These are phyloP conservation scores for Troides oblongomaculatus DNA, from an alignment of 2,888 invertebrate genomes.

Conservation along the genomic window DNA sequence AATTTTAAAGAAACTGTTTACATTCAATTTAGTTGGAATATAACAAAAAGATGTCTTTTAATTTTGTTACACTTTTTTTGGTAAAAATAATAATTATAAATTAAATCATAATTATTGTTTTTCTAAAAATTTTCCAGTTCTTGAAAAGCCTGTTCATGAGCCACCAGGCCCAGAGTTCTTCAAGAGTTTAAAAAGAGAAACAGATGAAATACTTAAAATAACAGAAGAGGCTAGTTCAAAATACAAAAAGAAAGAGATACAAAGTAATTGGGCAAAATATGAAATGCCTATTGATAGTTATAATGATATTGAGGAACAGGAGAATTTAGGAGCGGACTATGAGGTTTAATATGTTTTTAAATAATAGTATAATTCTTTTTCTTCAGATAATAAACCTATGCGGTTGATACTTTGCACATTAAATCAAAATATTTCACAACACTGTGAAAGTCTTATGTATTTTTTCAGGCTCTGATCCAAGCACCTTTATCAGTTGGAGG, in stretches of 20 bases:
- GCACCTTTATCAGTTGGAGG: slow-evolving; percentile 66
- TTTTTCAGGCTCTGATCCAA: slow-evolving; percentile 63
- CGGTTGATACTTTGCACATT: neutral
- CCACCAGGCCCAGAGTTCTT: slow-evolving; percentile 69
- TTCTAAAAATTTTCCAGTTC: slow-evolving; percentile 43
- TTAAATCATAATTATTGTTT: neutral
- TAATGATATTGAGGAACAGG: slow-evolving; percentile 68
- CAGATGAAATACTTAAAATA: slow-evolving; percentile 72
- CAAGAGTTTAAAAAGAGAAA: slow-evolving; percentile 64
- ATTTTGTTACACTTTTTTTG: neutral
- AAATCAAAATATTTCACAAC: neutral
- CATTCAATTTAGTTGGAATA: neutral
- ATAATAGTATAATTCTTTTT: too few species aligned
- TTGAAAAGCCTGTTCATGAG: slow-evolving; percentile 55
- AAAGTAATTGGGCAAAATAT: slow-evolving; percentile 75
- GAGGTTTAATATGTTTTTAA: slow-evolving; percentile 47
- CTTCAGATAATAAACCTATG: too few species aligned
- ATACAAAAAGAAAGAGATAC: slow-evolving; percentile 73
- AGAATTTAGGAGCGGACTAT: slow-evolving; percentile 72
- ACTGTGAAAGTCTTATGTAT: neutral
- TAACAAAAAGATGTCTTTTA: neutral
- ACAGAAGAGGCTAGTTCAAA: slow-evolving; percentile 67
- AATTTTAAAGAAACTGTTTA: too few species aligned
- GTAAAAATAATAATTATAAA: neutral
- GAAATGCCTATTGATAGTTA: slow-evolving; percentile 73